Percentiles rank a stretch among this genome's conserved stretches.
Evolutionary conservation across 2,113 vertebrate species (phyloP).

Genomic region (Zosterops borbonicus): DNA sequence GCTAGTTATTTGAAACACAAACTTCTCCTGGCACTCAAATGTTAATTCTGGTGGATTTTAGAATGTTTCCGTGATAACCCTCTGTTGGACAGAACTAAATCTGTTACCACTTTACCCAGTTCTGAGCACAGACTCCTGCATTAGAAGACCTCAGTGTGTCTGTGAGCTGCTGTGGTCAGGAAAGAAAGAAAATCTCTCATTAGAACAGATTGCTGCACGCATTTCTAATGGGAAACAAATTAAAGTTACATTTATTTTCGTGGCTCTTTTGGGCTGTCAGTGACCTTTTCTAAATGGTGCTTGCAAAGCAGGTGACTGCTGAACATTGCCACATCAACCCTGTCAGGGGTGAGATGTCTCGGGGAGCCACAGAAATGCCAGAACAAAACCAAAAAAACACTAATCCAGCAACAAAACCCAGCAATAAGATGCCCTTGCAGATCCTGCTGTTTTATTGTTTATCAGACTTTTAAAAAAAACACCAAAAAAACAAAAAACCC

Average conservation of each 20-base stretch:
- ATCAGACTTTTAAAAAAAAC: background rate
- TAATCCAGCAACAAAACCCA: background rate
- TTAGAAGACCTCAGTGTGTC: background rate
- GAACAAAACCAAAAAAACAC: background rate
- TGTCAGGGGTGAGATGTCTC: background rate
- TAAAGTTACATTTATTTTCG: slow-evolving; percentile 2
- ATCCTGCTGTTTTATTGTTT: background rate
- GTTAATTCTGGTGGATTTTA: background rate
- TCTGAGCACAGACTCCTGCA: background rate
- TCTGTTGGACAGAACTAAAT: background rate
- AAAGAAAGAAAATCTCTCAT: background rate
- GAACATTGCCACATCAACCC: background rate
- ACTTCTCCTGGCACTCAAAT: background rate
- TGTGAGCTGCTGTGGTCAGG: background rate
- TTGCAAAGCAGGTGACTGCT: background rate
- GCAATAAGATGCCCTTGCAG: background rate
- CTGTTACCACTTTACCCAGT: background rate
- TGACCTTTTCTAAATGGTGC: background rate
- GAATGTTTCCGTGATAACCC: background rate
- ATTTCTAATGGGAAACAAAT: slow-evolving; percentile 26
- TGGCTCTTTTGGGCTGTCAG: background rate
- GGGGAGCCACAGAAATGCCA: background rate
- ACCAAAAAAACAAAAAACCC: background rate
- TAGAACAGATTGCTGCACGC: background rate
- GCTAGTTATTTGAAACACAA: background rate